phyloP scores from a whole-genome alignment of 2,888 invertebrate species.

The Cerastis leucographa region DNA sequence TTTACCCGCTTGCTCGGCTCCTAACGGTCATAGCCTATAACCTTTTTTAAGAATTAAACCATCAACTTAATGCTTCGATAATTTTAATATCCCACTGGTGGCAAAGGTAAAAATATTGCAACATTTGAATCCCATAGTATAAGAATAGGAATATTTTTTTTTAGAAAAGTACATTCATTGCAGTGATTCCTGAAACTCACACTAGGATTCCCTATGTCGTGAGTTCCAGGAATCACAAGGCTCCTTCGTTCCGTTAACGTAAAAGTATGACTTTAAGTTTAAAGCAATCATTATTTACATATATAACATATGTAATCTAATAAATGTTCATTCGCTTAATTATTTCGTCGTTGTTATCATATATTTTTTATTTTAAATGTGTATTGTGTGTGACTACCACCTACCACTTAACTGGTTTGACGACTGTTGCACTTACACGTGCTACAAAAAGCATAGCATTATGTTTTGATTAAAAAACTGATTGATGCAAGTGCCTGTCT shows the following conservation, averaged over 20 bases:
- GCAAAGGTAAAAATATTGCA: neutral
- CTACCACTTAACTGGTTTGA: neutral
- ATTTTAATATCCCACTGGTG: neutral
- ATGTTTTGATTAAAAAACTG: conserved; percentile 27
- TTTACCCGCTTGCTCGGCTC: neutral
- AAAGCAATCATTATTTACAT: neutral
- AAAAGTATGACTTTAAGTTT: neutral
- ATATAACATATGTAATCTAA: no score
- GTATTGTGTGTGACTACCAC: conserved; percentile 22
- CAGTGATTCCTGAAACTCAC: no score
- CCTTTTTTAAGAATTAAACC: neutral
- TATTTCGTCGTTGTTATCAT: neutral
- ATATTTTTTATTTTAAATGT: conserved; percentile 19
- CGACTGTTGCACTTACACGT: conserved; percentile 37
- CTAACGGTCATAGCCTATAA: neutral
- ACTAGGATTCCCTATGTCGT: no score
- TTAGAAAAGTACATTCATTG: no score
- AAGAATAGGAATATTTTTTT: no score
- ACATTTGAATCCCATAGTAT: neutral
- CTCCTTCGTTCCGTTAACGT: no score
- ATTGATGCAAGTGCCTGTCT: conserved; percentile 20
- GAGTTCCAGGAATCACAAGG: no score
- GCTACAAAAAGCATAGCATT: neutral
- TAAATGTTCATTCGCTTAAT: neutral
- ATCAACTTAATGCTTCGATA: neutral